Evolutionary conservation across 2,113 vertebrate species (phyloP).

Genomic region (Hoplias malabaricus): DNA sequence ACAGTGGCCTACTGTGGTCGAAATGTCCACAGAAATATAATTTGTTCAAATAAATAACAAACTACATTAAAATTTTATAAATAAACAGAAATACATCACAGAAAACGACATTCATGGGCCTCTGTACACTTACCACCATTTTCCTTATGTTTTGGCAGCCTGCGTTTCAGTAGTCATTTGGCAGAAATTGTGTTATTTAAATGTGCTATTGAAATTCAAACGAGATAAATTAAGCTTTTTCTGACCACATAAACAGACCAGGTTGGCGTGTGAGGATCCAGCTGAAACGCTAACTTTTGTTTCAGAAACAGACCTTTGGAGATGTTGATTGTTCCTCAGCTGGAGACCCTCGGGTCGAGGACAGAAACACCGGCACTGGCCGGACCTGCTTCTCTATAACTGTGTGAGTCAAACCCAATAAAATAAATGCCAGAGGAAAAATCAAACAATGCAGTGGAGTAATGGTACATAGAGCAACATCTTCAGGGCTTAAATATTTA

Average conservation of each 20-base stretch:
- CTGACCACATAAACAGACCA: neutral
- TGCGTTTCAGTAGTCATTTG: neutral
- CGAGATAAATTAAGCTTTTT: neutral
- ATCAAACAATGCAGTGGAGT: neutral
- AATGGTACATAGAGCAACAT: slow-evolving; percentile 4
- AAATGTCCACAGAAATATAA: neutral
- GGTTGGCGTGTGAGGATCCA: neutral
- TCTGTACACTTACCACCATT: neutral
- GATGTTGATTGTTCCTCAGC: neutral
- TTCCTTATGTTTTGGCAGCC: slow-evolving; percentile 9
- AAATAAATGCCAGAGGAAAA: neutral
- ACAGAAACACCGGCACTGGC: neutral
- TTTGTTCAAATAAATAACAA: slow-evolving; percentile 4
- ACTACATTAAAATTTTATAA: neutral
- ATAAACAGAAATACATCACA: neutral
- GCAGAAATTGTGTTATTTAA: neutral
- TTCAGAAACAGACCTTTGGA: neutral
- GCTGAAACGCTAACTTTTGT: neutral
- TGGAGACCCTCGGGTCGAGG: neutral
- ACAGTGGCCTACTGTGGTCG: neutral
- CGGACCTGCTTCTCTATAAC: neutral
- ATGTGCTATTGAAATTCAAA: slow-evolving; percentile 19
- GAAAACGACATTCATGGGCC: neutral
- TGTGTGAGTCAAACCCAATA: neutral
- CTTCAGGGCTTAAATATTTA: slow-evolving; percentile 41